Percentiles rank a stretch among this genome's conserved stretches.
These are phyloP conservation scores for Lagodon rhomboides DNA, from an alignment of 2,797 vertebrate genomes.

Conservation along the genomic window DNA sequence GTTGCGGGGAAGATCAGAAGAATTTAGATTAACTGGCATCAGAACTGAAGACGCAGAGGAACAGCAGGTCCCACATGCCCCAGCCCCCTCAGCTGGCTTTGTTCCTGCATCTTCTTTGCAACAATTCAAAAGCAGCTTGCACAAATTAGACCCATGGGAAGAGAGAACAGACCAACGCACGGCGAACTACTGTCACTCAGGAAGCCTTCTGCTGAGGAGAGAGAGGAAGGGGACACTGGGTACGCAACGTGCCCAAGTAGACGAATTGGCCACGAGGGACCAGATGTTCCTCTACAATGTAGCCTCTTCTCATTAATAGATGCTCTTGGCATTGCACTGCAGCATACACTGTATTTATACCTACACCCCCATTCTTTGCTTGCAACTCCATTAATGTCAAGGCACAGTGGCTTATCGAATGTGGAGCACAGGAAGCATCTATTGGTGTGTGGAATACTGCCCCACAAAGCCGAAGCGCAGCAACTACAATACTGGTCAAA, in stretches of 20 bases:
- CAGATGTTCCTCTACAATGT: constrained; percentile 68
- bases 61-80: constrained; percentile 69
- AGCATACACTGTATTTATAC: constrained; percentile 5
- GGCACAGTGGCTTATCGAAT: constrained; percentile 21
- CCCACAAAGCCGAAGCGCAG: too few relatives aligned
- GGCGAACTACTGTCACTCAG: constrained; percentile 77
- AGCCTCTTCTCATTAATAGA: constrained; percentile 57
- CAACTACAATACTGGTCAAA: too few relatives aligned
- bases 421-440: constrained; percentile 25
- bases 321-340: constrained; percentile 41
- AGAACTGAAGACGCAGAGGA: constrained; percentile 69
- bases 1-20: constrained; percentile 55
- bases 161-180: constrained; percentile 68
- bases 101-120: constrained; percentile 81
- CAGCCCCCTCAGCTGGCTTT: constrained; percentile 74
- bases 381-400: constrained; percentile 36
- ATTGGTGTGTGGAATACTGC: background rate
- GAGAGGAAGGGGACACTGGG: constrained; percentile 60
- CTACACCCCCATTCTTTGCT: constrained; percentile 13
- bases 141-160: constrained; percentile 85
- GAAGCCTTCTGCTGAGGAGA: constrained; percentile 47
- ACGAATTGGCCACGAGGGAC: constrained; percentile 74
- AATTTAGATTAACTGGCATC: constrained; percentile 73
- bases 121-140: constrained; percentile 81
- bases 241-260: constrained; percentile 58